Conservation (phyloP, 2,888 invertebrate genomes). For the Biston betularia region DNA sequence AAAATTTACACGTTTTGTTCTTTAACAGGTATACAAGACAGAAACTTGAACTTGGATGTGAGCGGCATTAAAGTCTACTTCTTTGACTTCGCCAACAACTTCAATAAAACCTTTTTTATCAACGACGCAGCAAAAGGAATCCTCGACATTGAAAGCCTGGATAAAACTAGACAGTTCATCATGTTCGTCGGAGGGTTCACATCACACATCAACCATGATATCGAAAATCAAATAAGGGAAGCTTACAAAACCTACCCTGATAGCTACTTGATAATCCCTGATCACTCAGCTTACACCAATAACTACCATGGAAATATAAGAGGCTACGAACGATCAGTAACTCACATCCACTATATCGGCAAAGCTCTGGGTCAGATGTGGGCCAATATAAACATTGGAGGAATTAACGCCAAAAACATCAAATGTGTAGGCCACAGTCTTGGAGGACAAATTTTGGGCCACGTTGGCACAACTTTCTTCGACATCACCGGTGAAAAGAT, state of each 20-base stretch:
- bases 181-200: constrained; percentile 76
- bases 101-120: constrained; percentile 60
- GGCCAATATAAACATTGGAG: constrained; percentile 57
- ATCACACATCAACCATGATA: constrained; percentile 70
- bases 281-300: constrained; percentile 76
- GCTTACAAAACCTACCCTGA: constrained; percentile 69
- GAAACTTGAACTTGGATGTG: constrained; percentile 64
- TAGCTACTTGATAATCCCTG: constrained; percentile 75
- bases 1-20: constrained; percentile 3
- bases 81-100: constrained; percentile 66
- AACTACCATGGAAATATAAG: constrained; percentile 66
- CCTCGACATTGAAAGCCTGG: constrained; percentile 57
- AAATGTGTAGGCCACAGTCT: constrained; percentile 78
- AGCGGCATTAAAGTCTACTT: constrained; percentile 69
- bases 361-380: constrained; percentile 69
- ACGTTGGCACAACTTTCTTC: constrained; percentile 65
- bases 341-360: constrained; percentile 74
- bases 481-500: constrained; percentile 64
- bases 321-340: constrained; percentile 75
- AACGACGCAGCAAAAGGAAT: constrained; percentile 67
- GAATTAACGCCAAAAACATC: constrained; percentile 66
- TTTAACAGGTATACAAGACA: constrained; percentile 68
- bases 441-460: constrained; percentile 73
- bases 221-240: constrained; percentile 67
- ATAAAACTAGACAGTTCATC: constrained; percentile 66